Base-by-base conservation (phyloP, 1,140 invertebrate species). In the Tetramorium parvispinum region DNA sequence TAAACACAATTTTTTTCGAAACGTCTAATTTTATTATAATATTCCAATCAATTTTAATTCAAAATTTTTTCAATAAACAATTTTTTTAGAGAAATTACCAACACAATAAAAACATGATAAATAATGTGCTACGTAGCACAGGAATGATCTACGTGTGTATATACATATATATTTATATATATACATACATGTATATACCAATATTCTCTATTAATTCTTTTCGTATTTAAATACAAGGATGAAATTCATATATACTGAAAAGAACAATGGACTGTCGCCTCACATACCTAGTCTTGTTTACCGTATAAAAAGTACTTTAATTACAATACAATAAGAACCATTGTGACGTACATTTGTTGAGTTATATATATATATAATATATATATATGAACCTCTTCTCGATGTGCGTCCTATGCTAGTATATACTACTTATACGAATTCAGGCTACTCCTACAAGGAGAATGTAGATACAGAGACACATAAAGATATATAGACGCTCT, bases 221-320 rank as follows among this genome's bases (percentile, higher is more conserved):
- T 75, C 32, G n/a, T 5, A 57, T 32, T 32, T 32, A 3, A 49
- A 27, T 11, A 13, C 32, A 11, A 2, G 68, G 13, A 49, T 59
- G 10, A 59, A 63, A 7, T 59, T 43, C 75, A 73, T 83, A 43
- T 21, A 18, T n/a, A 71, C 7, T 21, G 11, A 61, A 73, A 59
- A 59, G 6, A 61, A 59, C 21, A 65, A 27, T 21, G 6, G 21
- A 83, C 11, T 46, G 4, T 49, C 53, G 40, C 24, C 11, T 11
- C 51, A 79, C 7, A 21, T 40, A 3, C 18, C 5, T 46, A 82
- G 21, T 73, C 53, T 75, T 46, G 13, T 83, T 59, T 82, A 83
- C 53, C 68, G 79, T 83, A 83, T 83, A 83, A 83, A 82, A 83
- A 83, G 79, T 83, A 83, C 13, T 83, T 83, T 83, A 83, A 83